Conservation (phyloP, 1,140 invertebrate species). For the Temnothorax curvispinosus region DNA sequence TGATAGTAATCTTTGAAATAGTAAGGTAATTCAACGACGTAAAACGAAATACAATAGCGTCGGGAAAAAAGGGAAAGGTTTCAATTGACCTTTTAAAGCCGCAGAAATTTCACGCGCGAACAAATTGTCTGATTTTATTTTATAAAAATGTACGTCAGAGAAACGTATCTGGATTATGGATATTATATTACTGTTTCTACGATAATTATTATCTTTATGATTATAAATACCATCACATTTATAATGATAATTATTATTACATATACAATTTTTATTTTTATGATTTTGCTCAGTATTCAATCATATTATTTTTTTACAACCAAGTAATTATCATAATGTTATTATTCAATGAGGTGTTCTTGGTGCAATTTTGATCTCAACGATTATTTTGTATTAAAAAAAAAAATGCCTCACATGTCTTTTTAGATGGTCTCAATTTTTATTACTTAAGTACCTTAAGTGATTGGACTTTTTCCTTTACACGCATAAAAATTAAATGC, state of each 20-base stretch:
- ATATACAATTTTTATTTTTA: neutral
- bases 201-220: too few relatives aligned
- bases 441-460: too few relatives aligned
- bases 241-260: neutral
- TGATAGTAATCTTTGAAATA: neutral
- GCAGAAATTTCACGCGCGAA: neutral
- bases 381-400: neutral
- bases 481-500: neutral
- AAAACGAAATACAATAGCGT: neutral
- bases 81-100: neutral
- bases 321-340: neutral
- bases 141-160: neutral
- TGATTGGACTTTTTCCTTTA: too few relatives aligned
- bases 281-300: neutral
- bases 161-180: neutral
- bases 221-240: neutral
- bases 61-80: neutral
- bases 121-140: neutral
- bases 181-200: too few relatives aligned
- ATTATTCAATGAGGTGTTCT: neutral
- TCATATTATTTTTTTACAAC: neutral
- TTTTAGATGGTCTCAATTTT: neutral
- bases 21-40: neutral
- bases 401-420: neutral
- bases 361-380: neutral